These are phyloP conservation scores for Monochamus alternatus DNA, from an alignment of 2,888 invertebrate genomes.

Conservation along the genomic window DNA sequence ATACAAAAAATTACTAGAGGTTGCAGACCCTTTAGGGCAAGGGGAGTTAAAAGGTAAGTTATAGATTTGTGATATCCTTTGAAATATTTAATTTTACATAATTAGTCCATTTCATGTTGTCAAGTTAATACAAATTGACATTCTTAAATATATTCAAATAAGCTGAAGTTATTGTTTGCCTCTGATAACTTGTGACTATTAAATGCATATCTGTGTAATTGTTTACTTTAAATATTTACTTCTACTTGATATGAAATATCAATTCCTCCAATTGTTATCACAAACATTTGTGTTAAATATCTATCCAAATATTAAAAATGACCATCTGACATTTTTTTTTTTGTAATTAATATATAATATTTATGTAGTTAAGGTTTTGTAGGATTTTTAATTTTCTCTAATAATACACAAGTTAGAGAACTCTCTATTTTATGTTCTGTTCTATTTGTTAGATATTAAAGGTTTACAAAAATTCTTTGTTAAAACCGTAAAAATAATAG, in stretches of 20 bases:
- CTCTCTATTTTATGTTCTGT: too few relatives aligned
- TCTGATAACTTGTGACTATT: too few relatives aligned
- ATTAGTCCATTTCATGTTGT: background rate
- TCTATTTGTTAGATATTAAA: too few relatives aligned
- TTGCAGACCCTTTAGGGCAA: slow-evolving; percentile 61
- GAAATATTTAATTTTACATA: background rate
- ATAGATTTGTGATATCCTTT: slow-evolving; percentile 31
- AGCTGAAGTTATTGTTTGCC: too few relatives aligned
- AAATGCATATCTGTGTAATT: background rate
- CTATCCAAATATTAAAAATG: background rate
- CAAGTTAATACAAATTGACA: too few relatives aligned
- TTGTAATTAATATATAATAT: background rate
- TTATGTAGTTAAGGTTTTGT: too few relatives aligned
- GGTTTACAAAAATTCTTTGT: too few relatives aligned
- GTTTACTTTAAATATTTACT: background rate
- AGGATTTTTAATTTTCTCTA: too few relatives aligned
- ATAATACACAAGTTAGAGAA: too few relatives aligned
- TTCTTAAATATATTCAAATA: too few relatives aligned
- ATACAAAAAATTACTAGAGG: slow-evolving; percentile 72
- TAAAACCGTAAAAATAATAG: too few relatives aligned
- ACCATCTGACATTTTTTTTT: background rate
- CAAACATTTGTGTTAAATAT: background rate
- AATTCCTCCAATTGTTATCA: background rate
- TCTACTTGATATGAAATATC: background rate
- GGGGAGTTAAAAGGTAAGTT: slow-evolving; percentile 64